Evolutionary conservation across 2,888 invertebrate species (phyloP).

Genomic region (Aphrophora alni): DNA sequence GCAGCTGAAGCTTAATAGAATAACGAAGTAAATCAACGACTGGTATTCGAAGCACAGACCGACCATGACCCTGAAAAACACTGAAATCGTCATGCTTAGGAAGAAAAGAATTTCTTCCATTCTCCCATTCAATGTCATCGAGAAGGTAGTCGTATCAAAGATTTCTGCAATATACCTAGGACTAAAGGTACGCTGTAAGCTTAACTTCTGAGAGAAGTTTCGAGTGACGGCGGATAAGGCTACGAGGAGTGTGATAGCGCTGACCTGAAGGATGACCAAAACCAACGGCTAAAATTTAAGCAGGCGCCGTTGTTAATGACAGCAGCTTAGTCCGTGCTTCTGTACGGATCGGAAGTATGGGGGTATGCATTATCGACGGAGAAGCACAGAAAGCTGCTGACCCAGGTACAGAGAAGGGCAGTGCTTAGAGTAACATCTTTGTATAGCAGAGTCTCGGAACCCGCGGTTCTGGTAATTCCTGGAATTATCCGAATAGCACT

Average conservation of each 20-base stretch:
- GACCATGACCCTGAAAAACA: constrained; percentile 43
- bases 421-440: constrained; percentile 46
- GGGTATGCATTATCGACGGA: constrained; percentile 30
- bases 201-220: constrained; percentile 45
- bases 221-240: constrained; percentile 41
- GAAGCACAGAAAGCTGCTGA: constrained; percentile 43
- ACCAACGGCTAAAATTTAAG: constrained; percentile 38
- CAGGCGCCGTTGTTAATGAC: constrained; percentile 41
- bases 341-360: constrained; percentile 45
- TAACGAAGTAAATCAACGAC: constrained; percentile 22
- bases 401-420: constrained; percentile 43
- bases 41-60: constrained; percentile 44
- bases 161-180: constrained; percentile 24
- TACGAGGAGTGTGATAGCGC: constrained; percentile 31
- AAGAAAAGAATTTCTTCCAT: constrained; percentile 11
- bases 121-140: constrained; percentile 38
- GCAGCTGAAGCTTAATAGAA: constrained; percentile 28
- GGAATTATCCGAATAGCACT: too few species aligned
- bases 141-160: constrained; percentile 26
- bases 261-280: constrained; percentile 49
- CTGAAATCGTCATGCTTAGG: constrained; percentile 30
- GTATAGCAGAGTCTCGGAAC: constrained; percentile 49
- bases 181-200: constrained; percentile 41
- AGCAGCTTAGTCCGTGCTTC: constrained; percentile 43
- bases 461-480: constrained; percentile 43